A percentile compares a stretch with the other conserved stretches of the same genome.
Evolutionary conservation across 1,140 invertebrate species (phyloP).

Genomic region (Pollicipes pollicipes): DNA sequence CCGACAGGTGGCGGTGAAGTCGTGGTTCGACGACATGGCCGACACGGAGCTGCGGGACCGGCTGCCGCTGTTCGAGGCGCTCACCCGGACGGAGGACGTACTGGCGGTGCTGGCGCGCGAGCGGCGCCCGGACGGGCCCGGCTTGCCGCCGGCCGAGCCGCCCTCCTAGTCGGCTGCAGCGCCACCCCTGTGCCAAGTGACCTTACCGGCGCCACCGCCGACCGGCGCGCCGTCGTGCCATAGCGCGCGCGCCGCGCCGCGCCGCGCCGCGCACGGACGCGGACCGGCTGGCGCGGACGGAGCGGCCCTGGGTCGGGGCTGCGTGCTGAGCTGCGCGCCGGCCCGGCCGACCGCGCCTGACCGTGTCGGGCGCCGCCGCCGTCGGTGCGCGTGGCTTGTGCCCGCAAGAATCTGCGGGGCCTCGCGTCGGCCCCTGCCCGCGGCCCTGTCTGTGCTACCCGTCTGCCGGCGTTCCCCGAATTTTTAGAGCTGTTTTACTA

Average conservation of each 20-base stretch:
- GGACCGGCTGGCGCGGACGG: too few relatives aligned
- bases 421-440: too few relatives aligned
- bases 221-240: neutral
- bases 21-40: conserved; percentile 94
- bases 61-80: conserved; percentile 87
- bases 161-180: neutral
- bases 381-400: too few relatives aligned
- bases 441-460: too few relatives aligned
- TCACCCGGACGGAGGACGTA: conserved; percentile 84
- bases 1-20: conserved; percentile 77
- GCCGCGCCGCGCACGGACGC: neutral
- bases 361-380: too few relatives aligned
- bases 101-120: conserved; percentile 71
- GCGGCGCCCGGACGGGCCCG: neutral
- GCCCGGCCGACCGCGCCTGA: too few relatives aligned
- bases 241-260: neutral
- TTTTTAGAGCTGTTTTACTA: too few relatives aligned
- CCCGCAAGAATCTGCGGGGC: too few relatives aligned
- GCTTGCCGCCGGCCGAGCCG: too few relatives aligned
- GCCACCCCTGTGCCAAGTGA: neutral
- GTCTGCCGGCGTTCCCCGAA: too few relatives aligned
- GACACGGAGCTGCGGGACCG: conserved; percentile 86
- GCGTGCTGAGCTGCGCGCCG: too few relatives aligned
- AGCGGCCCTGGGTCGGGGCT: too few relatives aligned
- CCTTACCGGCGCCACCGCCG: neutral